Conservation (phyloP, 2,888 invertebrate genomes). For the Germaria angustata region DNA sequence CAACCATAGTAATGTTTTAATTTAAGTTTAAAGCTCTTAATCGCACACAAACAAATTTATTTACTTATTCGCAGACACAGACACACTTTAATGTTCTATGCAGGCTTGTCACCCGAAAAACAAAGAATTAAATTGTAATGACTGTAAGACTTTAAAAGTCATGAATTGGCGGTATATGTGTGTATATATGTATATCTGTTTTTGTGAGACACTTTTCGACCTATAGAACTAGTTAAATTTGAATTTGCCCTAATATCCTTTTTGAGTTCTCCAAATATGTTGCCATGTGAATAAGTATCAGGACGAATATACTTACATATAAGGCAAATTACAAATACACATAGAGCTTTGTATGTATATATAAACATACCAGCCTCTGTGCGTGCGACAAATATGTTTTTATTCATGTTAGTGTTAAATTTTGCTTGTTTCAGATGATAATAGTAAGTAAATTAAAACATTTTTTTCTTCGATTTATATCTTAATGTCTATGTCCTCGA, state of each 20-base stretch:
- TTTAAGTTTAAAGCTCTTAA: constrained; percentile 6
- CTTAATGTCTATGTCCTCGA: not conserved
- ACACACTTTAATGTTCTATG: not conserved
- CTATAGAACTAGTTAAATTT: constrained; percentile 52
- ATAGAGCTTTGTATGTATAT: not conserved
- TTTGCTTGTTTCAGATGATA: constrained; percentile 48
- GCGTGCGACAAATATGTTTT: not conserved
- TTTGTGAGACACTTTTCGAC: not conserved
- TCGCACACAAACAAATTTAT: constrained; percentile 8
- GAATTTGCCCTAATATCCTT: constrained; percentile 33
- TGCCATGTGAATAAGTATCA: not conserved
- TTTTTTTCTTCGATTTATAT: constrained; percentile 27
- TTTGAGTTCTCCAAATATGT: not conserved
- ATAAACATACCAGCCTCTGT: no score
- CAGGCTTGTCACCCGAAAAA: not conserved
- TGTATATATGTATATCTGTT: not conserved
- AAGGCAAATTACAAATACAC: not conserved
- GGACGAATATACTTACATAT: not conserved
- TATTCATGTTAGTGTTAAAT: constrained; percentile 30
- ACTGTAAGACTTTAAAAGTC: constrained; percentile 44
- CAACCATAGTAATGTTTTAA: not conserved
- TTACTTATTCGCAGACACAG: not conserved
- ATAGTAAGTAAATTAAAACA: constrained; percentile 63
- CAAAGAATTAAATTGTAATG: constrained; percentile 34
- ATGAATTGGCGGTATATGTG: not conserved